Base-by-base conservation (phyloP, 2,888 invertebrate genomes). In the Cheilosia urbana region DNA sequence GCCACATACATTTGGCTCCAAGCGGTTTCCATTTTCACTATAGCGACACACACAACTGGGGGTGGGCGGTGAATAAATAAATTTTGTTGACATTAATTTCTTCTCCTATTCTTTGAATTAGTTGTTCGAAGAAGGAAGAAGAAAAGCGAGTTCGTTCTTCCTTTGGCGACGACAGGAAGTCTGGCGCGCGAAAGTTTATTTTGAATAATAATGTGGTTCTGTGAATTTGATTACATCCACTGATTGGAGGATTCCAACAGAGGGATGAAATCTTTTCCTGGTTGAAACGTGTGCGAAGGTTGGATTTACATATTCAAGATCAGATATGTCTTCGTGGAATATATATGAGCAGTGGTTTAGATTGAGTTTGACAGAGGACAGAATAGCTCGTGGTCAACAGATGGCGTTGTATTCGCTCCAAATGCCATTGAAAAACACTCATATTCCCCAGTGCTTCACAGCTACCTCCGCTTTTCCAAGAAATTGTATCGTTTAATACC, bases 71-170 rank as follows among this genome's bases (percentile, higher is more conserved):
- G 51, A 17, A 63, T 69, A 65, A 76, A 76, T 76, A 63, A 65
- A 76, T 47, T 81, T 76, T 81, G 76, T 81, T 81, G 81, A 69
- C 69, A 81, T 81, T 71, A 57, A 76, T 81, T 76, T 71, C 58
- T 58, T 65, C 34, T 69, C 21, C 42, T 58, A 34, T 68, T 62
- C 37, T 62, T 13, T 13, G 53, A 68, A 76, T 81, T 76, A 63
- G 71, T 81, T 81, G 71, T 81, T 81, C 24, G 37, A 45, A 7
- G 15, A 40, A 30, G 27, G 51, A 40, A 55, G 42, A 45, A 34
- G 34, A 11, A 42, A 27, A 17, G 15, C 13, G 11, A 11, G 9
- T 0, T 3, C 4, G 37, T 37, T 63, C 66, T 63, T 51, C 40
- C 55, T 47, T 49, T 11, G 34, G 47, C 24, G 82, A 78, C 83